Base-by-base conservation (phyloP, 1,140 invertebrate species). In the Drosophila murphyi region DNA sequence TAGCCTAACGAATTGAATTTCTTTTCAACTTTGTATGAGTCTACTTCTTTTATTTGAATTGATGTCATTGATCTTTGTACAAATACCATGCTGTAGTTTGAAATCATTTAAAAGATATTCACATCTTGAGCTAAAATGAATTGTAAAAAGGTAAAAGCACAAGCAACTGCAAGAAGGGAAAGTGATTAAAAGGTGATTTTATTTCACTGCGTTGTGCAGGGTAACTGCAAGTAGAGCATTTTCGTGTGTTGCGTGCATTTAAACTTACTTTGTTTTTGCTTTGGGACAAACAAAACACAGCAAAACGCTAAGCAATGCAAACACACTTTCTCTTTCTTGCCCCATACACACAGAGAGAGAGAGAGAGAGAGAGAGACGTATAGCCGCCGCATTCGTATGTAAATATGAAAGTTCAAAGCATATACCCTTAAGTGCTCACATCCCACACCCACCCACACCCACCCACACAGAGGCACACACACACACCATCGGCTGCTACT, bases 351-450 rank as follows among this genome's bases (percentile, higher is more conserved):
- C 5, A 55, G 41, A 37, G 29, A 43, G 41, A 41, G 43, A 51
- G 34, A 74, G 20, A 52, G 34, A 54, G n/a, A 5, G 35, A 4
- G 4, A 74, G 20, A 52, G 34, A 54, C 7, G 4, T 31, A 29
- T 41, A 71, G 65, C 56, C 32, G 63, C 62, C 63, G 64, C 68
- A 76, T 76, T 78, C 82, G 78, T 87, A 78, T 87, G 78, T 68
- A 82, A 86, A 86, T 87, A 78, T 86, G 68, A 80, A 88, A 87
- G 80, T 88, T 88, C 80, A 88, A 88, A 88, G 83, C 85, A 88
- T 73, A 89, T 61, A 80, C 80, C 89, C 80, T 83, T 89, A 89
- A 73, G 77, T 78, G 59, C 77, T 83, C 67, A 83, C 20, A 20
- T 20, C 20, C 20, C 20, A 20, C 20, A 20, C 20, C 20, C 20